These are phyloP conservation scores for Nettapus auritus DNA, from an alignment of 2,113 vertebrate genomes.

Conservation along the genomic window DNA sequence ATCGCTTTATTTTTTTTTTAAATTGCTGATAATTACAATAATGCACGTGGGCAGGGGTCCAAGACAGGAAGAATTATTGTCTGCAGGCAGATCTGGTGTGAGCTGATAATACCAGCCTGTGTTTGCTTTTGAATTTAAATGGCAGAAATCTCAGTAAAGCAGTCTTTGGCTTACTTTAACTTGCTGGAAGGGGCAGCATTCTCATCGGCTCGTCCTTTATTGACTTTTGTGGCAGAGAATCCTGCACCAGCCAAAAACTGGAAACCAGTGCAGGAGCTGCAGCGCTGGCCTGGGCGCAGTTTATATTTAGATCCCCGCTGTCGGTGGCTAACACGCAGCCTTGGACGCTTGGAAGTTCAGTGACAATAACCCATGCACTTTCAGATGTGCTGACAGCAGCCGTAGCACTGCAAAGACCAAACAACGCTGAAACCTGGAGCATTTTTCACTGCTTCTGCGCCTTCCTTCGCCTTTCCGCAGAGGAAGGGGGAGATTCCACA, in stretches of 20 bases:
- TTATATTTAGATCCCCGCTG: not conserved
- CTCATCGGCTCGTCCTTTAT: conserved; percentile 22
- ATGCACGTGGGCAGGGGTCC: conserved; percentile 74
- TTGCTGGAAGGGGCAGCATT: conserved; percentile 42
- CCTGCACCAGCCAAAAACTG: not conserved
- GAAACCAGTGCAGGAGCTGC: too few species aligned
- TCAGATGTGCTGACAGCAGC: rapidly evolving
- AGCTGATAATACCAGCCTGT: conserved; percentile 72
- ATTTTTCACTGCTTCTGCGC: not conserved
- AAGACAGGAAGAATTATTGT: conserved; percentile 81
- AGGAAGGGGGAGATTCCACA: not conserved
- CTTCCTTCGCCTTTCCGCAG: not conserved
- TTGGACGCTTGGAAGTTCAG: not conserved
- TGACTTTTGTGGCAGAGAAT: not conserved
- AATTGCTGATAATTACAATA: conserved; percentile 81
- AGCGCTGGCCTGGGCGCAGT: not conserved
- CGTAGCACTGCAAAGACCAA: rapidly evolving
- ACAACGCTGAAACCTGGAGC: not conserved
- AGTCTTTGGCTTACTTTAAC: conserved; percentile 64
- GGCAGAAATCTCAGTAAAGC: conserved; percentile 62
- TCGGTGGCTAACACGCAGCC: not conserved
- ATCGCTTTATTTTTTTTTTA: conserved; percentile 75
- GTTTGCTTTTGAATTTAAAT: conserved; percentile 72
- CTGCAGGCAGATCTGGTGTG: conserved; percentile 76
- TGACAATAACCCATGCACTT: not conserved